Conservation (phyloP, 1,140 invertebrate species). For the Leptinotarsa lineolata region DNA sequence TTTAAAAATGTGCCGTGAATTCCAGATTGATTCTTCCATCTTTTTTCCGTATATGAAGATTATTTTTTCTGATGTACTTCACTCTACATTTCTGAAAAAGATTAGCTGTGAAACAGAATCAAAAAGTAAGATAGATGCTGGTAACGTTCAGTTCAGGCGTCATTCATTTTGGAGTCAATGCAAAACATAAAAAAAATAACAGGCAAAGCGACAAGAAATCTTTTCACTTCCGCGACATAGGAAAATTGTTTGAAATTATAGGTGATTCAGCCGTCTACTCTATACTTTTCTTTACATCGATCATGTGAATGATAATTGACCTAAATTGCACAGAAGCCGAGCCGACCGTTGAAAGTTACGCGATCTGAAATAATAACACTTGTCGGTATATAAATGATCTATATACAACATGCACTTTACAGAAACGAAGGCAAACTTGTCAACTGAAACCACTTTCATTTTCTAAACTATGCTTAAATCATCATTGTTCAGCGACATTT, state of each 20-base stretch:
- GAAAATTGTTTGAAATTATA: not conserved
- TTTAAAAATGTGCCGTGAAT: too few species aligned
- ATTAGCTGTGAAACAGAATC: too few species aligned
- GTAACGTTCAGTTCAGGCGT: too few species aligned
- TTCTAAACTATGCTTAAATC: slow-evolving; percentile 11
- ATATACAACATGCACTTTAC: slow-evolving; percentile 15
- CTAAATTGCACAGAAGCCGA: slow-evolving; percentile 5
- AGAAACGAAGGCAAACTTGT: slow-evolving; percentile 27
- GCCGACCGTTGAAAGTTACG: slow-evolving; percentile 9
- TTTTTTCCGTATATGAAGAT: too few species aligned
- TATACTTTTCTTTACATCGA: slow-evolving; percentile 1
- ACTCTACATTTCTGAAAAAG: too few species aligned
- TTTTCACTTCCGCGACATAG: not conserved
- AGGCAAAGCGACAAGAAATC: not conserved
- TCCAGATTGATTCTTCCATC: too few species aligned
- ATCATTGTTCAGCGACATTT: not conserved
- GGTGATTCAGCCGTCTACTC: not conserved
- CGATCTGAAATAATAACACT: slow-evolving; percentile 17
- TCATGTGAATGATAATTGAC: slow-evolving; percentile 15
- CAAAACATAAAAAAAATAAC: too few species aligned
- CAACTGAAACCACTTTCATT: slow-evolving; percentile 33
- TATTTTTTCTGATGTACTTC: too few species aligned
- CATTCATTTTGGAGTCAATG: too few species aligned
- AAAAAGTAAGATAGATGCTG: too few species aligned
- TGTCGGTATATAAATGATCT: not conserved